A percentile compares a stretch with the other conserved stretches of the same genome.
These are phyloP conservation scores for Nycticorax nycticorax DNA, from an alignment of 2,113 vertebrate genomes.

Conservation along the genomic window DNA sequence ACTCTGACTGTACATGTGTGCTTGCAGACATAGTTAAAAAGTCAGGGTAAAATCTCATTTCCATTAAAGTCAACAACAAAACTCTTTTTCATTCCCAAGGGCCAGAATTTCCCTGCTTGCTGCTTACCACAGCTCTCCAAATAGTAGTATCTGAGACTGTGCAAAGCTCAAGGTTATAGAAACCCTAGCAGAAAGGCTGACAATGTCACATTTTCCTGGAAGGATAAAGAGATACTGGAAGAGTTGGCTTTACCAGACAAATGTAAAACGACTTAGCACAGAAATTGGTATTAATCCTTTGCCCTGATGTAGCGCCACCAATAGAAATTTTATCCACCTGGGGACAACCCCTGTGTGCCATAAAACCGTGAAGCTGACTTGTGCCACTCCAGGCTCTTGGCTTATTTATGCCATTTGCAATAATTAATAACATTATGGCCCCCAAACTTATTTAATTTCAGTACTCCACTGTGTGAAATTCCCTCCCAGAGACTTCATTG, in stretches of 20 bases:
- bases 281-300: background rate
- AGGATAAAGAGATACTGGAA: background rate
- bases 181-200: background rate
- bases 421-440: background rate
- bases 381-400: background rate
- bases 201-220: conserved; percentile 11
- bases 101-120: background rate
- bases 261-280: background rate
- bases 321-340: background rate
- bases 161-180: conserved; percentile 20
- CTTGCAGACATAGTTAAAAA: conserved; percentile 6
- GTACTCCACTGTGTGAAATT: background rate
- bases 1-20: background rate
- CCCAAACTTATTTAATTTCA: background rate
- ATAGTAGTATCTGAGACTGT: conserved; percentile 12
- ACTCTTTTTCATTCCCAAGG: background rate
- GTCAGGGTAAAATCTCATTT: background rate
- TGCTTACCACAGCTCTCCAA: background rate
- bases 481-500: background rate
- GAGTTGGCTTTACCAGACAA: background rate
- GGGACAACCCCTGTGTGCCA: background rate
- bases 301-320: background rate
- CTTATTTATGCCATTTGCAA: background rate
- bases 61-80: background rate
- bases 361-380: background rate